Conservation (phyloP, 2,797 vertebrate genomes). For the Gadopsis marmoratus region DNA sequence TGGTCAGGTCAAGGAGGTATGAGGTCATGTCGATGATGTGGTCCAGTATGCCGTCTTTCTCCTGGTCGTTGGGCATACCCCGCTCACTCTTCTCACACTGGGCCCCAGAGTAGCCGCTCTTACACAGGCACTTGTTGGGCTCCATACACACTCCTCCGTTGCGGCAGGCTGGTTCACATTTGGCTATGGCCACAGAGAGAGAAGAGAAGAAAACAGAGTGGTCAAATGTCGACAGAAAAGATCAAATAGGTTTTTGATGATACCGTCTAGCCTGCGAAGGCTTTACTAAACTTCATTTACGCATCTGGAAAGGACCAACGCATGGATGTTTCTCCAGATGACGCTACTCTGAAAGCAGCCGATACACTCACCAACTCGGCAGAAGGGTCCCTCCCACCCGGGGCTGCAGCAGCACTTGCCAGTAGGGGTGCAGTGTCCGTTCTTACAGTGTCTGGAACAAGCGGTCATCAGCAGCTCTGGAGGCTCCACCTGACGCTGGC, state of each 20-base stretch:
- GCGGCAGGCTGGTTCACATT: conserved; percentile 95
- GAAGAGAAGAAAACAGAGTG: conserved; percentile 11
- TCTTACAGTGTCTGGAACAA: conserved; percentile 95
- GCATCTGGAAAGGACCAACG: conserved; percentile 23
- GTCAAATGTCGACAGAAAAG: conserved; percentile 3
- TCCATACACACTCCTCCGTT: conserved; percentile 96
- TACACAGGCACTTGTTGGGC: conserved; percentile 97
- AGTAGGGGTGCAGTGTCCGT: conserved; percentile 94
- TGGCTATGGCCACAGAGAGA: conserved; percentile 84
- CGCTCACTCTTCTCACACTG: conserved; percentile 96
- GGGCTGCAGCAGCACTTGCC: conserved; percentile 96
- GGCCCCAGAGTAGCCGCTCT: conserved; percentile 94
- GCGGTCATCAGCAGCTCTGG: conserved; percentile 92
- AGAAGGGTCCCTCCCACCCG: conserved; percentile 97
- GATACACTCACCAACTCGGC: conserved; percentile 89
- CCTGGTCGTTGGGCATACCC: conserved; percentile 87
- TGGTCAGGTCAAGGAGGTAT: conserved; percentile 97
- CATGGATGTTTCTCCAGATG: conserved; percentile 13
- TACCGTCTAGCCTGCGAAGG: too few relatives aligned
- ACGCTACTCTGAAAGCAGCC: not conserved
- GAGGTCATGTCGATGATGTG: conserved; percentile 99
- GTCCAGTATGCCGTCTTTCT: conserved; percentile 96
- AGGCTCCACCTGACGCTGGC: conserved; percentile 88
- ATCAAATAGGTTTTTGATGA: not conserved
- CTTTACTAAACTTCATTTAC: conserved; percentile 4